Base-by-base conservation (phyloP, 2,888 invertebrate species). In the Microplitis manilae region DNA sequence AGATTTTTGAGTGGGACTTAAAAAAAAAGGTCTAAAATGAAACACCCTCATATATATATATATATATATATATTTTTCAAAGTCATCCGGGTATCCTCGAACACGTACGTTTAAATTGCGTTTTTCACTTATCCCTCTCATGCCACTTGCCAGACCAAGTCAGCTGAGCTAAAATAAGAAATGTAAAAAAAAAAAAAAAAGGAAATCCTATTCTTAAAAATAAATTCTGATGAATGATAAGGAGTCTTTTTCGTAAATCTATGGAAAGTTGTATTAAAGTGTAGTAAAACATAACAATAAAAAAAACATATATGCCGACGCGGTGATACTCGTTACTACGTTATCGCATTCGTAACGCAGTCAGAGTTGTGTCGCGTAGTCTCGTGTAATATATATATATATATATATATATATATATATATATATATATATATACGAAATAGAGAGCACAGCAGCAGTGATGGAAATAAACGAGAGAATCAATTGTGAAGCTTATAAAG, bases 401-500 rank as follows among this genome's bases (percentile, higher is more conserved):
- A 20, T 20, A 20, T 20, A 20, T 20, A 20, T 20, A 20, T 20
- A 20, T 20, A 20, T 20, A 20, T 20, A 20, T 20, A 20, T 20
- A 20, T 20, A 20, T 20, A 20, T 38, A 20, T 20, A 20, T 20
- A 41, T 20, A 9, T 38, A 17, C 9, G 38, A 1, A 40, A 68
- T 15, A n/a, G 13, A 20, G 30, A 40, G 20, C 20, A 41, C n/a
- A 41, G 68, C 60, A 74, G 8, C 59, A 62, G n/a, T 17, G 60
- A 68, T 69, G 9, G n/a, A 40, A 60, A 59, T 13, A 65, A 20
- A 65, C 13, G 30, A 30, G 30, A 30, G 30, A 65, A 65, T 13
- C 65, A 65, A 65, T 65, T 20, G 65, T 13, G 38, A 30, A 20
- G 62, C 30, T 20, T 62, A 65, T 65, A 65, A 15, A 65, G 20